Evolutionary conservation across 2,888 invertebrate genomes (phyloP), one percentile per base, ranked within the genome.

Genomic region (Flexamia atlantica): DNA sequence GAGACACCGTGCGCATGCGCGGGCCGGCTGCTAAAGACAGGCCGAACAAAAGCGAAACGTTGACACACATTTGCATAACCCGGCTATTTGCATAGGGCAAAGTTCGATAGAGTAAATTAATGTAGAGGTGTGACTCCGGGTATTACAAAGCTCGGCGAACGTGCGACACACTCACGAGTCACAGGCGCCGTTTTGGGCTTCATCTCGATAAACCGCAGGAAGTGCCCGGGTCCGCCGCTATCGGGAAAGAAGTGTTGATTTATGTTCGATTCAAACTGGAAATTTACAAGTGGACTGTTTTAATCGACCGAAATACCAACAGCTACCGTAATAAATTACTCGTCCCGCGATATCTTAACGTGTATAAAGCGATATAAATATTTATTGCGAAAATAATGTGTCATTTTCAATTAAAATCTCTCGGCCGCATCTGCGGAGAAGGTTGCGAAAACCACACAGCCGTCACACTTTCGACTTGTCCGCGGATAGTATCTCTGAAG

Each of bases 1-100:
- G 20, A 42, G 42, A 20, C 40, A 10, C 20, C 23, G 30, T 40
- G n/a, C 42, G 42, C 20, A 28, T 23, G 28, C 50, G 50, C 28
- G 36, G 42, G 12, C 42, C 10, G 1, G 50, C 72, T 72, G 72
- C 76, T 46, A 76, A 76, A 76, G 76, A 76, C 50, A 50, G 76
- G 76, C 76, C 50, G 46, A 76, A 76, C 76, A 76, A 76, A 76
- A 76, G 76, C 46, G 76, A 46, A 76, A 76, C 76, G 46, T 36
- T 46, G 76, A 76, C 76, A 76, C 50, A 46, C 46, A 76, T 76
- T 76, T 76, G 50, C 76, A 76, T 76, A 76, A 46, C 76, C 36
- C 28, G 76, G 46, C 70, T 70, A 76, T 76, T 76, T 46, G 76
- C 76, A 76, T 76, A 76, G 76, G 76, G 76, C 76, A 76, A 76